phyloP scores from a whole-genome alignment of 1,140 invertebrate species.

The Cotesia glomerata region DNA sequence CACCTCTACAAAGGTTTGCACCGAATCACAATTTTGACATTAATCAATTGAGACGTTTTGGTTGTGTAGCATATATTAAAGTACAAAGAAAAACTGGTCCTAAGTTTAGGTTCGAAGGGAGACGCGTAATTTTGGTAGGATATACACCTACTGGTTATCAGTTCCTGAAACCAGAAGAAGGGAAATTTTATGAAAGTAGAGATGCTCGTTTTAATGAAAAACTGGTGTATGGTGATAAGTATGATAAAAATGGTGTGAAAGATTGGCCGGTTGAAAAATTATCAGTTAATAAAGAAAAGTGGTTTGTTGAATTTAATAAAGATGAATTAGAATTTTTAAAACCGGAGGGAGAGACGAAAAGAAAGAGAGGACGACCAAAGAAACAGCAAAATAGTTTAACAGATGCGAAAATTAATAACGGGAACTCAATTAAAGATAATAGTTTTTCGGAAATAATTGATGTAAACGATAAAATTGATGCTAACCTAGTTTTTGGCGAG shows the following conservation, averaged over 20 bases:
- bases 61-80: slow-evolving; percentile 24
- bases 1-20: slow-evolving; percentile 11
- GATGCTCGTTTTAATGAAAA: slow-evolving; percentile 22
- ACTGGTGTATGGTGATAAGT: slow-evolving; percentile 12
- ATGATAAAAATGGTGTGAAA: slow-evolving; percentile 10
- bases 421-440: slow-evolving; percentile 7
- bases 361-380: not conserved
- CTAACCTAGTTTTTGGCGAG: not conserved
- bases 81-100: slow-evolving; percentile 20
- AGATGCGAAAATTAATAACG: not conserved
- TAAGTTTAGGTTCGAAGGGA: slow-evolving; percentile 1
- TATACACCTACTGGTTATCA: slow-evolving; percentile 15
- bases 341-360: not conserved
- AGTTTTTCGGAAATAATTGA: not conserved
- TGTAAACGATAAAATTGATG: not conserved
- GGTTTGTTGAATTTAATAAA: slow-evolving; percentile 7
- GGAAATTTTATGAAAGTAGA: slow-evolving; percentile 25
- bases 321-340: slow-evolving; percentile 3
- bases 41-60: slow-evolving; percentile 18
- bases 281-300: slow-evolving; percentile 8
- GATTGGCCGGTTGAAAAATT: slow-evolving; percentile 5
- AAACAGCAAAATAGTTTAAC: not conserved
- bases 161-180: slow-evolving; percentile 13
- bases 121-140: slow-evolving; percentile 11
- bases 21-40: slow-evolving; percentile 18